These are phyloP conservation scores for Cydia strobilella DNA, from an alignment of 1,140 invertebrate genomes.

Conservation along the genomic window DNA sequence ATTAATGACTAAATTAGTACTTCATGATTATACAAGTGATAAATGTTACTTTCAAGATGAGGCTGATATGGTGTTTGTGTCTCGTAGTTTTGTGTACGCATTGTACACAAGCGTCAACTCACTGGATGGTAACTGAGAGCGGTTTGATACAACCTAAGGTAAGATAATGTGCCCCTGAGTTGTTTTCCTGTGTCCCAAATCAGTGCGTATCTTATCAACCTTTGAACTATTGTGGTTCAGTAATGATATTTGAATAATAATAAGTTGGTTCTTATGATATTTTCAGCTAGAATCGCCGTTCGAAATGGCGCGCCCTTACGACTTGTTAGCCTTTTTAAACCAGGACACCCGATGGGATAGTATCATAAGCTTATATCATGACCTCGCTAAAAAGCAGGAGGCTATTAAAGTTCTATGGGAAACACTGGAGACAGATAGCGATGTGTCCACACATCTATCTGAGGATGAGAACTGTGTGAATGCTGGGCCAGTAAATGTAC, in stretches of 20 bases:
- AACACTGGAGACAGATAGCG: constrained; percentile 81
- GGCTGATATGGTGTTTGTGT: constrained; percentile 48
- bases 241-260: constrained; percentile 11
- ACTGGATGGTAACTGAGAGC: constrained; percentile 75
- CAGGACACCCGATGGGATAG: constrained; percentile 87
- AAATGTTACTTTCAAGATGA: constrained; percentile 46
- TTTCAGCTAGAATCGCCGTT: constrained; percentile 87
- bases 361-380: constrained; percentile 84
- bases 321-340: constrained; percentile 89
- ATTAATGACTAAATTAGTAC: constrained; percentile 39
- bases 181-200: constrained; percentile 14
- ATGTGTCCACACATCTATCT: constrained; percentile 84
- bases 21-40: constrained; percentile 35
- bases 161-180: constrained; percentile 39
- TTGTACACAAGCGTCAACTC: constrained; percentile 54
- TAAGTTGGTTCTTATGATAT: constrained; percentile 20
- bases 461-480: constrained; percentile 85
- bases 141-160: constrained; percentile 71
- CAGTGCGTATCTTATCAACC: background rate
- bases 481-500: constrained; percentile 82
- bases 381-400: constrained; percentile 83
- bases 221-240: constrained; percentile 1
- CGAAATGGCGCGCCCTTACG: constrained; percentile 88
- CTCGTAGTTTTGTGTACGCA: constrained; percentile 52
- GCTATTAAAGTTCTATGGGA: constrained; percentile 84